Conservation (phyloP, 2,888 invertebrate genomes). For the Pollenia griseotomentosa region DNA sequence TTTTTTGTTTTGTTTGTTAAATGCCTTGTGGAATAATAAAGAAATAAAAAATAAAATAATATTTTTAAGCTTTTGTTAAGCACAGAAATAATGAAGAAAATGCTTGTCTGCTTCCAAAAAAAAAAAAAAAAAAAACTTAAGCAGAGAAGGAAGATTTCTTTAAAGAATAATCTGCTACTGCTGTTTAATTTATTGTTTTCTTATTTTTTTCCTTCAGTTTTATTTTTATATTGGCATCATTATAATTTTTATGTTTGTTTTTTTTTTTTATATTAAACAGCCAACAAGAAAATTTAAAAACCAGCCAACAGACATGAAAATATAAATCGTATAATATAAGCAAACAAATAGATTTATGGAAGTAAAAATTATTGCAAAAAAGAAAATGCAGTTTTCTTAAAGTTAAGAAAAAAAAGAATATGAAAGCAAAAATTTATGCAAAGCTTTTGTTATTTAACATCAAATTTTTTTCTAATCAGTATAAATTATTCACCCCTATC, state of each 20-base stretch:
- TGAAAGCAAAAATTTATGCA: too few species aligned
- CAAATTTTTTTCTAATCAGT: too few species aligned
- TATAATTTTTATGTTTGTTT: conserved; percentile 29
- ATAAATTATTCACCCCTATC: too few species aligned
- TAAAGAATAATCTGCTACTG: conserved; percentile 24
- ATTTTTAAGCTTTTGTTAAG: conserved; percentile 36
- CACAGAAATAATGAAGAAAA: conserved; percentile 25
- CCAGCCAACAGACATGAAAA: conserved; percentile 42
- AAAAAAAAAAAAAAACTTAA: conserved; percentile 13
- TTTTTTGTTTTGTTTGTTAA: neutral
- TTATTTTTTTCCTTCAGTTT: neutral
- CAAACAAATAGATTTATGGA: neutral
- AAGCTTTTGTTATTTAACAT: too few species aligned
- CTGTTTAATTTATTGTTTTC: conserved; percentile 49
- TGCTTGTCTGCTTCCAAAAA: neutral
- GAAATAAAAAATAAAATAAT: neutral
- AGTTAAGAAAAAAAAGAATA: neutral
- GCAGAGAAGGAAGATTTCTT: conserved; percentile 9
- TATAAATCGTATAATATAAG: conserved; percentile 20
- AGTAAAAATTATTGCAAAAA: neutral
- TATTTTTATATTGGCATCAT: conserved; percentile 38
- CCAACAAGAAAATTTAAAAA: neutral
- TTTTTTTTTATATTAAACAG: conserved; percentile 26
- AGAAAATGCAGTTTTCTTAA: neutral
- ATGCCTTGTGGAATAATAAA: neutral